phyloP scores from a whole-genome alignment of 2,888 invertebrate genomes.

The Trachelus iudaicus region DNA sequence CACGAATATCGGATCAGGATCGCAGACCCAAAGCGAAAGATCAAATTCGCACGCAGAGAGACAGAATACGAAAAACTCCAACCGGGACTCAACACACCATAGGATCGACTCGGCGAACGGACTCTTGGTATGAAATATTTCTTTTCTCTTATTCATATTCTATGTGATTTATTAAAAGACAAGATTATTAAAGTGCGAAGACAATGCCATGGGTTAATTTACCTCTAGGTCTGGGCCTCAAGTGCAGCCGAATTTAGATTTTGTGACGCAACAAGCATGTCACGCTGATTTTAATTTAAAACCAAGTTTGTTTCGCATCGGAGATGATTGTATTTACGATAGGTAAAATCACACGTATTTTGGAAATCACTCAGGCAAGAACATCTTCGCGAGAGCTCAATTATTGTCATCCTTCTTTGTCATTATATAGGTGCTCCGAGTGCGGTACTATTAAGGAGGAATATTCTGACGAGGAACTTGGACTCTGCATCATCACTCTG shows the following conservation, averaged over 20 bases:
- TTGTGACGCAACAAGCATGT: constrained; percentile 65
- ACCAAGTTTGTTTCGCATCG: constrained; percentile 74
- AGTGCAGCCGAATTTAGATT: constrained; percentile 55
- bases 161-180: not conserved
- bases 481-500: constrained; percentile 90
- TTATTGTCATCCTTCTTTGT: not conserved
- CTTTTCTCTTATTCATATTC: not conserved
- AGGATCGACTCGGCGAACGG: constrained; percentile 61
- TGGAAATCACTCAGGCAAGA: not conserved
- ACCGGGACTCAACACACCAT: constrained; percentile 65
- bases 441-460: constrained; percentile 91
- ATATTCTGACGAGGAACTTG: constrained; percentile 97
- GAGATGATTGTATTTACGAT: constrained; percentile 78
- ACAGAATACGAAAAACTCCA: constrained; percentile 67
- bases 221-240: constrained; percentile 54
- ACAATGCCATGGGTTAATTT: not conserved
- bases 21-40: constrained; percentile 50
- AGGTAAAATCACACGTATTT: constrained; percentile 61
- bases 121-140: constrained; percentile 46
- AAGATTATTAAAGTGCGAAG: not conserved
- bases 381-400: not conserved
- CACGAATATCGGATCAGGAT: constrained; percentile 48
- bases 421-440: constrained; percentile 76
- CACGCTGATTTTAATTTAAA: constrained; percentile 69
- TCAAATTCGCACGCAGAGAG: constrained; percentile 66